phyloP scores from a whole-genome alignment of 2,113 vertebrate species.

The Chaenogobius annularis region DNA sequence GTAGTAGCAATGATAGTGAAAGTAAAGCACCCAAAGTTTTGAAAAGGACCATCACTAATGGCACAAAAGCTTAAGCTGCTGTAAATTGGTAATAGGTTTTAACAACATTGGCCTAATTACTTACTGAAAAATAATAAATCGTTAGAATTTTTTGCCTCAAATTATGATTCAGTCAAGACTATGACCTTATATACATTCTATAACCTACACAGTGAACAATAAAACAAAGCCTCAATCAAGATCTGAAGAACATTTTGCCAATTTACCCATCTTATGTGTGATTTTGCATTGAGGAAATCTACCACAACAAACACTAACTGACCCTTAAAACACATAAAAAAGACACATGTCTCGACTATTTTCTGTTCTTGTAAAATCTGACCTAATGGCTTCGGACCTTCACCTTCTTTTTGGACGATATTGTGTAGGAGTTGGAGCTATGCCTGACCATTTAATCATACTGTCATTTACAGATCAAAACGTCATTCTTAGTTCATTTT shows the following conservation, averaged over 20 bases:
- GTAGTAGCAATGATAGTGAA: background rate
- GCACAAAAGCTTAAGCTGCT: background rate
- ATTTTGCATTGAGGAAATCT: background rate
- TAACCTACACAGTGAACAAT: background rate
- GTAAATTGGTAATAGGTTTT: background rate
- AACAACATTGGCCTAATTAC: background rate
- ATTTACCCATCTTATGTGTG: background rate
- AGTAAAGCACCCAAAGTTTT: background rate
- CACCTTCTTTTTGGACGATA: conserved; percentile 33
- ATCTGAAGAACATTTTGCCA: background rate
- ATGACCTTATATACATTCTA: background rate
- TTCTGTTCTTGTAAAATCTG: conserved; percentile 61
- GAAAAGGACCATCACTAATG: background rate
- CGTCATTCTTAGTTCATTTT: background rate
- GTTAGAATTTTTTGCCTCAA: background rate
- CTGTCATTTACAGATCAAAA: conserved; percentile 26
- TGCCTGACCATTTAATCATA: conserved; percentile 7
- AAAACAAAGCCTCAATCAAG: background rate
- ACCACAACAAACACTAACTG: conserved; percentile 30
- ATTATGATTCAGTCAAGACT: background rate
- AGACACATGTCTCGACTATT: conserved; percentile 35
- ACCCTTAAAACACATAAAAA: conserved; percentile 23
- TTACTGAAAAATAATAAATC: background rate
- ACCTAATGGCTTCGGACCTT: conserved; percentile 31
- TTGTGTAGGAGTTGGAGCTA: conserved; percentile 34